Conservation (phyloP, 2,888 invertebrate species). For the Andrena praecox region DNA sequence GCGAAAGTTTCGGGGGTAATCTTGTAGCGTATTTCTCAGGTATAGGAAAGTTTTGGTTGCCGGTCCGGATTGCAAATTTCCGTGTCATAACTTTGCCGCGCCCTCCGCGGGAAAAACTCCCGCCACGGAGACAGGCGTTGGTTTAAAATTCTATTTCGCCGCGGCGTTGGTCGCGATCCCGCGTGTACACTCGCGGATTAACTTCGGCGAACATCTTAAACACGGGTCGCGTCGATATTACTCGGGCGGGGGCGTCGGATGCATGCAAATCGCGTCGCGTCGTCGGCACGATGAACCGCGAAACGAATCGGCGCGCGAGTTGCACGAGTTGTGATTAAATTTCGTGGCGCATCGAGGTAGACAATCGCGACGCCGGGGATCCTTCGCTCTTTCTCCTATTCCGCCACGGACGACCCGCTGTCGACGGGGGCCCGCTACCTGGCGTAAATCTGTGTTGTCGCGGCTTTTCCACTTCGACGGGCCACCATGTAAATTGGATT, state of each 20-base stretch:
- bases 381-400: slow-evolving; percentile 19
- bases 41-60: not conserved
- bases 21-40: not conserved
- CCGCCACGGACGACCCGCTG: slow-evolving; percentile 22
- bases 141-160: slow-evolving; percentile 7
- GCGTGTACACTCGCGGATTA: slow-evolving; percentile 3
- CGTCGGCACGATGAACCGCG: slow-evolving; percentile 23
- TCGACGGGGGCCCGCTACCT: slow-evolving; percentile 33
- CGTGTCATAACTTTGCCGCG: not conserved
- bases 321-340: slow-evolving; percentile 35
- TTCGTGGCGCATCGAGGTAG: slow-evolving; percentile 5
- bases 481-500: slow-evolving; percentile 65
- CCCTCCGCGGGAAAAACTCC: not conserved
- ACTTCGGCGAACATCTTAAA: slow-evolving; percentile 8
- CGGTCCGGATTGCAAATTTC: not conserved
- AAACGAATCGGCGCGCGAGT: slow-evolving; percentile 18
- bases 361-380: not conserved
- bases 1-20: slow-evolving; percentile 2
- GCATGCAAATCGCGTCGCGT: slow-evolving; percentile 30
- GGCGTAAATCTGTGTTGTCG: slow-evolving; percentile 49
- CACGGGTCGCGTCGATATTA: not conserved
- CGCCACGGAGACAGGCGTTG: not conserved
- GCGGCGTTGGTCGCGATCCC: not conserved
- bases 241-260: not conserved
- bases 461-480: slow-evolving; percentile 49